These are phyloP conservation scores for Enteromius viviparus DNA, from an alignment of 2,797 vertebrate genomes.

Conservation along the genomic window DNA sequence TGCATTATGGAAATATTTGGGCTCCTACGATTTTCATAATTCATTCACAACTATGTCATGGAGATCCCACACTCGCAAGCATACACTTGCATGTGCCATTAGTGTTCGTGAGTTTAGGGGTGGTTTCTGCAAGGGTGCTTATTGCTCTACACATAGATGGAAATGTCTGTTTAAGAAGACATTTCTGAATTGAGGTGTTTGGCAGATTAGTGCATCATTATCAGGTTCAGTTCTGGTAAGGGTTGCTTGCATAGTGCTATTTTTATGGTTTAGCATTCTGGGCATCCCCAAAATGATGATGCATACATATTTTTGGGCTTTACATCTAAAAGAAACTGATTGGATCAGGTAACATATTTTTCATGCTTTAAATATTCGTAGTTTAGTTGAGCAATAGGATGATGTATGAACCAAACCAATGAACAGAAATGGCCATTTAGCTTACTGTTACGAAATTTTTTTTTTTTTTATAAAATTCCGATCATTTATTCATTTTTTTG, in stretches of 20 bases:
- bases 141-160: neutral
- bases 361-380: neutral
- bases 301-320: neutral
- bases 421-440: neutral
- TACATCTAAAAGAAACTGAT: neutral
- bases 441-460: neutral
- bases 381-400: neutral
- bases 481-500: neutral
- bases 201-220: neutral
- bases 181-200: neutral
- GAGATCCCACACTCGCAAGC: neutral
- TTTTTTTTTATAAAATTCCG: neutral
- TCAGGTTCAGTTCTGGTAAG: neutral
- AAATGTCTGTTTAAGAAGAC: neutral
- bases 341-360: neutral
- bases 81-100: neutral
- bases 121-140: neutral
- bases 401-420: neutral
- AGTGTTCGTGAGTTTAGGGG: neutral
- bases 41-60: neutral
- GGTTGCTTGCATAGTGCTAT: neutral
- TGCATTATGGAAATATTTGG: slow-evolving; percentile 40
- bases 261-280: neutral
- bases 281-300: neutral
- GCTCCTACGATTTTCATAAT: slow-evolving; percentile 2